Percentiles rank a stretch among this genome's conserved stretches.
phyloP scores from a whole-genome alignment of 1,140 invertebrate species.

The Drosophila neocordata region DNA sequence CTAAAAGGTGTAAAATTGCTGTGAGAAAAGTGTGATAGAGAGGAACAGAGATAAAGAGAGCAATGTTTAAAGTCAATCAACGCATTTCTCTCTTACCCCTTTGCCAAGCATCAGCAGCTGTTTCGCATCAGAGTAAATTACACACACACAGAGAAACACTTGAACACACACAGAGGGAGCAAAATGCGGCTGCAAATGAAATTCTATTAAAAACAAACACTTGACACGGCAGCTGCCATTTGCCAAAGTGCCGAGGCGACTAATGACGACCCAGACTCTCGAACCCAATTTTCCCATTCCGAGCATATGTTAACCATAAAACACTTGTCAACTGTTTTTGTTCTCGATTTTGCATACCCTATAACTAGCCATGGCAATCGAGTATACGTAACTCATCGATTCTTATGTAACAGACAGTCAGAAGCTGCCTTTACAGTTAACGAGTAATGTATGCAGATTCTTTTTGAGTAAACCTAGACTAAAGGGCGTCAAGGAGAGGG shows the following conservation, averaged over 20 bases:
- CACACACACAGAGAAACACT: slow-evolving; percentile 30
- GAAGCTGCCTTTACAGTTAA: not conserved
- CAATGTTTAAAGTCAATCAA: slow-evolving; percentile 76
- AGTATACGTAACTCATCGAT: not conserved
- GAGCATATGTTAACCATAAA: slow-evolving; percentile 50
- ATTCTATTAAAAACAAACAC: slow-evolving; percentile 80
- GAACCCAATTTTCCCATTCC: not conserved
- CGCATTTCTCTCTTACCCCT: slow-evolving; percentile 8
- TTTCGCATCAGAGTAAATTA: slow-evolving; percentile 72
- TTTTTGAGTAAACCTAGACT: not conserved
- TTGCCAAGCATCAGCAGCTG: slow-evolving; percentile 48
- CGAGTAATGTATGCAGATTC: not conserved
- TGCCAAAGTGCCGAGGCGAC: slow-evolving; percentile 45
- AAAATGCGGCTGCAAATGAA: slow-evolving; percentile 69
- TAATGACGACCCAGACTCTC: slow-evolving; percentile 61
- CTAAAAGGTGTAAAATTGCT: slow-evolving; percentile 64
- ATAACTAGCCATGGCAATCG: not conserved
- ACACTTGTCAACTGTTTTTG: slow-evolving; percentile 57
- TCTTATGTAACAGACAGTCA: not conserved
- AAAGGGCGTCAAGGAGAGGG: too few species aligned
- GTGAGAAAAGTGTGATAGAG: slow-evolving; percentile 23
- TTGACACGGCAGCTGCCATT: slow-evolving; percentile 71
- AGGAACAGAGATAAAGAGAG: not conserved
- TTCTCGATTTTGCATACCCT: slow-evolving; percentile 4
- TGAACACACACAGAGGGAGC: slow-evolving; percentile 1